These are phyloP conservation scores for Ormyrus rosae DNA, from an alignment of 2,888 invertebrate species.

Conservation along the genomic window DNA sequence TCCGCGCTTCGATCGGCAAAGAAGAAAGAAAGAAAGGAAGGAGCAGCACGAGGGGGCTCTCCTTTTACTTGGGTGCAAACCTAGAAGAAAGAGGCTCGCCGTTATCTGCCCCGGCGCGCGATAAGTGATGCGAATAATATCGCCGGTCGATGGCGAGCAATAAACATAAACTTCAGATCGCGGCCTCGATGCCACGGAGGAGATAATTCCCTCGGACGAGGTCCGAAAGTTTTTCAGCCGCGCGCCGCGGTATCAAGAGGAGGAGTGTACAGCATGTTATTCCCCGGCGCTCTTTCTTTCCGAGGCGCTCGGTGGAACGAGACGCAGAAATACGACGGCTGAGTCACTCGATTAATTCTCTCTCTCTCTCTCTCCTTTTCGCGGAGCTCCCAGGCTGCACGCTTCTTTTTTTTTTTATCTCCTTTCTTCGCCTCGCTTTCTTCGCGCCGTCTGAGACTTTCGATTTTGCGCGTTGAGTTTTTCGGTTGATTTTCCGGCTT, in stretches of 20 bases:
- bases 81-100: conserved; percentile 7
- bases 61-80: conserved; percentile 2
- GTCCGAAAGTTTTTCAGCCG: conserved; percentile 37
- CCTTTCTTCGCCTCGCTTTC: conserved; percentile 18
- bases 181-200: conserved; percentile 28
- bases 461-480: neutral
- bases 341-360: conserved; percentile 38
- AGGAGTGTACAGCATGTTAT: neutral
- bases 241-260: neutral
- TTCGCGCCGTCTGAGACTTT: neutral
- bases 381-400: too few relatives aligned
- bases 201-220: conserved; percentile 53
- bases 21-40: conserved; percentile 23
- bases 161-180: conserved; percentile 49
- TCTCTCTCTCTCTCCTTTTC: neutral
- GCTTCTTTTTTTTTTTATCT: neutral
- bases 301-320: neutral
- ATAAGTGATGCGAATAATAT: conserved; percentile 53
- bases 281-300: neutral
- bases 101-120: conserved; percentile 24
- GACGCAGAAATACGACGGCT: conserved; percentile 42
- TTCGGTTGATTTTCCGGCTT: neutral
- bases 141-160: conserved; percentile 39
- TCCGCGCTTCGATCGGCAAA: neutral
- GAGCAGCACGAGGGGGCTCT: neutral